Base-by-base conservation (phyloP, 2,888 invertebrate species). In the Scaptomyza caliginosa region DNA sequence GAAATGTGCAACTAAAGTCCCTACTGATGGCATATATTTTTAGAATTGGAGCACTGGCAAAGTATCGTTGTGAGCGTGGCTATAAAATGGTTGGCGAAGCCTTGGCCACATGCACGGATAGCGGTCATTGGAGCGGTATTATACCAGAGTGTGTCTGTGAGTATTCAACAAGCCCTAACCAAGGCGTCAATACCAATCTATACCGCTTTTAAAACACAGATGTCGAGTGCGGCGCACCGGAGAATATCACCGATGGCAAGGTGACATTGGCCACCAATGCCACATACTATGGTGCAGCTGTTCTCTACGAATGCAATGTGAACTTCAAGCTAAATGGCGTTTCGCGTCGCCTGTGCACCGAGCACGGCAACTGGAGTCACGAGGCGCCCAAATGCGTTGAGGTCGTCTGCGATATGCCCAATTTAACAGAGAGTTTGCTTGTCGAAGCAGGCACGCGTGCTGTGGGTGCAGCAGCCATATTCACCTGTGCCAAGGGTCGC, bases 351-450 rank as follows among this genome's bases (percentile, higher is more conserved):
- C 91, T 96, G 50, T 98, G 97, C 87, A 93, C 96, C 52, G 97
- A 97, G 87, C 96, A 97, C 88, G 97, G 96, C 48, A 97, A 96
- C 0, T 98, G 97, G 98, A 96, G 96, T 85, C 95, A 96, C 16
- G 96, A 96, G 60, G 92, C 94, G 0, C 97, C 97, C 0, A 89
- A 92, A n/a, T 98, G 98, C 89, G 93, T 93, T 94, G 96, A 97
- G 93, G 96, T 97, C 66, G 94, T 94, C 34, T 97, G 97, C 89
- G 93, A 93, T 64, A 94, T 95, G 76, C 96, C 96, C 46, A 93
- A 93, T 68, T 80, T 91, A 1, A 93, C 92, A 40, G 90, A 91
- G 0, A 94, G 94, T 39, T 86, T 94, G 1, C 88, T 93, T 8
- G 93, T 94, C 7, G 94, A 93, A 4, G 93, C 93, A 0, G 93